Conservation (phyloP, 2,888 invertebrate species). For the Lomographa bimaculata region DNA sequence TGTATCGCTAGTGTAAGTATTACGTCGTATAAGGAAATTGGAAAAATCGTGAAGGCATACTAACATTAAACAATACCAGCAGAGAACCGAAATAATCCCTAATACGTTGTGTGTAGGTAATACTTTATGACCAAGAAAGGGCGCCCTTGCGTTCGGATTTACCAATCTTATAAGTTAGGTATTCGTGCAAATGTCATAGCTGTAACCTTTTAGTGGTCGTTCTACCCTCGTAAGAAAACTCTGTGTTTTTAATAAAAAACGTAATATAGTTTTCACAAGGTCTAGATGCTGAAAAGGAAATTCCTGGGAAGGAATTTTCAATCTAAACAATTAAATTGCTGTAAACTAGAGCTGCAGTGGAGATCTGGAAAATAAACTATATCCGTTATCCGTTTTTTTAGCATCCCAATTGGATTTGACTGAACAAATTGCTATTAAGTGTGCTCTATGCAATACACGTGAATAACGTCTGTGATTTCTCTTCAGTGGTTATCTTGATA, state of each 20-base stretch:
- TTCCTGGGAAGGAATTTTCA: conserved; percentile 66
- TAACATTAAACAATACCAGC: conserved; percentile 51
- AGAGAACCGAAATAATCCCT: conserved; percentile 54
- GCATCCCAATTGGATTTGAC: too few species aligned
- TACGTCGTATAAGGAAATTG: conserved; percentile 41
- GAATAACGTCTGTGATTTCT: too few species aligned
- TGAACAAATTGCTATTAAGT: too few species aligned
- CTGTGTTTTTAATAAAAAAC: conserved; percentile 77
- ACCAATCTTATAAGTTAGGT: conserved; percentile 79
- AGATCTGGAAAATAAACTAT: neutral
- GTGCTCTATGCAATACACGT: too few species aligned
- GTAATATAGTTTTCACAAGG: conserved; percentile 70
- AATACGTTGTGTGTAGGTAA: conserved; percentile 55
- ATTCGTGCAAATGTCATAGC: conserved; percentile 75
- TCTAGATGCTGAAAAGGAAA: conserved; percentile 33
- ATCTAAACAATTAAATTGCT: conserved; percentile 62
- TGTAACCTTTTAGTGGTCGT: conserved; percentile 77
- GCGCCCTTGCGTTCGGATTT: conserved; percentile 55
- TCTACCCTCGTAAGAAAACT: conserved; percentile 74
- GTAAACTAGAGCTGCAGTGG: conserved; percentile 20
- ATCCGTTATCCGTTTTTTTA: neutral
- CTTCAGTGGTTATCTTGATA: too few species aligned
- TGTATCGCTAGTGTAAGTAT: too few species aligned
- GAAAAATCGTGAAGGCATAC: conserved; percentile 41
- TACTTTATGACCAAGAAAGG: conserved; percentile 58